Percentiles rank a stretch among this genome's conserved stretches.
These are phyloP conservation scores for Puffinus mauretanicus DNA, from an alignment of 2,113 vertebrate species.

Conservation along the genomic window DNA sequence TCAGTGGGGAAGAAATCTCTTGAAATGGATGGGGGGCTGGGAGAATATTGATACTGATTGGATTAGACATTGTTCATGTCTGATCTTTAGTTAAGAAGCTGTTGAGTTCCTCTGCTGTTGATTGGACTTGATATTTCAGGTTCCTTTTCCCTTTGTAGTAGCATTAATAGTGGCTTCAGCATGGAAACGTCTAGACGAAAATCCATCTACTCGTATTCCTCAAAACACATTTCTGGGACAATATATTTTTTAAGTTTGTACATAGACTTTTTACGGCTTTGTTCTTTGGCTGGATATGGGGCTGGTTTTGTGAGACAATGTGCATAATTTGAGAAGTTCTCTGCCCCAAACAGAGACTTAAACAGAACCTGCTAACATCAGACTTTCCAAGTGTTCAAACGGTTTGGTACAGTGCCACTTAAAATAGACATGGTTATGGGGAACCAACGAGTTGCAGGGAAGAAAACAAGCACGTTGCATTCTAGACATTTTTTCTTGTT, in stretches of 20 bases:
- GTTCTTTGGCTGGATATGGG: background rate
- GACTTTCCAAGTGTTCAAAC: background rate
- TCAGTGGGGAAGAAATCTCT: background rate
- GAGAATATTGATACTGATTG: slow-evolving; percentile 36
- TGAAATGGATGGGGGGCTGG: slow-evolving; percentile 17
- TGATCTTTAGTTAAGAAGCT: slow-evolving; percentile 37
- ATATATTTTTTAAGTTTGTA: background rate
- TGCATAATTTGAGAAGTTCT: background rate
- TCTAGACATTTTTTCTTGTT: background rate
- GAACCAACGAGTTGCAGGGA: background rate
- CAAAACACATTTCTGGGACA: background rate
- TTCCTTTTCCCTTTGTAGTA: background rate
- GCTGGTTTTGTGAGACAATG: background rate
- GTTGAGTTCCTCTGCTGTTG: background rate
- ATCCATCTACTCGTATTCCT: background rate
- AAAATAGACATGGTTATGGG: background rate
- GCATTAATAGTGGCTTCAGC: background rate
- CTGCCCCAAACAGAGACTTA: background rate
- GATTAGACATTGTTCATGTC: slow-evolving; percentile 8
- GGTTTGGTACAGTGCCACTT: background rate
- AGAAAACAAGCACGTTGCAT: background rate
- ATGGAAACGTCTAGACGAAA: background rate
- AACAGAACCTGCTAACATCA: background rate
- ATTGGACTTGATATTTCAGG: slow-evolving; percentile 9
- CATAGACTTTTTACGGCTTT: background rate